These are phyloP conservation scores for Drosophila sulfurigaster DNA, from an alignment of 1,140 invertebrate genomes.

Conservation along the genomic window DNA sequence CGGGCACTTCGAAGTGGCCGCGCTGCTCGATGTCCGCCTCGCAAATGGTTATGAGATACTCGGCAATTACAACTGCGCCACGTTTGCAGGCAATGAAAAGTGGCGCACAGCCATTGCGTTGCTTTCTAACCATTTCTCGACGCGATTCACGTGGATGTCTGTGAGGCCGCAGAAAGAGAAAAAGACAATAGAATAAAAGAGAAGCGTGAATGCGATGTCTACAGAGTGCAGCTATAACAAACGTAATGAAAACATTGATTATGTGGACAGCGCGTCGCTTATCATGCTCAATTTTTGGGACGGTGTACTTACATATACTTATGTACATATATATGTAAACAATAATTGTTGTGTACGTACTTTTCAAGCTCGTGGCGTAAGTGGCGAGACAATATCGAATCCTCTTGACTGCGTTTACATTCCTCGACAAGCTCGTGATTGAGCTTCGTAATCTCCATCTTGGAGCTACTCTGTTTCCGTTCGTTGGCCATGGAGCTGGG, in stretches of 20 bases:
- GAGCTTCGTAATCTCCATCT: slow-evolving; percentile 74
- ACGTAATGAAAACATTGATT: slow-evolving; percentile 35
- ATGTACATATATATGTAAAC: neutral
- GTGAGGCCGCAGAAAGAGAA: too few species aligned
- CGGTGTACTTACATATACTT: too few species aligned
- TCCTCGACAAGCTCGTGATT: slow-evolving; percentile 78
- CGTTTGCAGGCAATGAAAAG: slow-evolving; percentile 94
- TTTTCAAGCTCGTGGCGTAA: slow-evolving; percentile 80
- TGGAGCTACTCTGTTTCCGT: slow-evolving; percentile 67
- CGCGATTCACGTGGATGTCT: slow-evolving; percentile 72
- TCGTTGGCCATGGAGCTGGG: slow-evolving; percentile 66
- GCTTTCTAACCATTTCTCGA: slow-evolving; percentile 75
- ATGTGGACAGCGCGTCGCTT: slow-evolving; percentile 19
- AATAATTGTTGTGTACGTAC: slow-evolving; percentile 55
- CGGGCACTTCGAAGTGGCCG: slow-evolving; percentile 90
- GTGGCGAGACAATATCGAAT: slow-evolving; percentile 71
- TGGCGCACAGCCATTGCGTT: slow-evolving; percentile 91
- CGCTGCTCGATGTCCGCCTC: slow-evolving; percentile 93
- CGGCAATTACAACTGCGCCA: slow-evolving; percentile 94
- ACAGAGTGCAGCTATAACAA: slow-evolving; percentile 24
- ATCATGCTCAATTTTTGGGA: slow-evolving; percentile 23
- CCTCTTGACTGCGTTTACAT: slow-evolving; percentile 72
- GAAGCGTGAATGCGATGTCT: slow-evolving; percentile 30
- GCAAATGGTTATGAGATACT: slow-evolving; percentile 94
- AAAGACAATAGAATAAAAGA: neutral